These are phyloP conservation scores for Clarias fuscus DNA, from an alignment of 2,797 vertebrate species.

Conservation along the genomic window DNA sequence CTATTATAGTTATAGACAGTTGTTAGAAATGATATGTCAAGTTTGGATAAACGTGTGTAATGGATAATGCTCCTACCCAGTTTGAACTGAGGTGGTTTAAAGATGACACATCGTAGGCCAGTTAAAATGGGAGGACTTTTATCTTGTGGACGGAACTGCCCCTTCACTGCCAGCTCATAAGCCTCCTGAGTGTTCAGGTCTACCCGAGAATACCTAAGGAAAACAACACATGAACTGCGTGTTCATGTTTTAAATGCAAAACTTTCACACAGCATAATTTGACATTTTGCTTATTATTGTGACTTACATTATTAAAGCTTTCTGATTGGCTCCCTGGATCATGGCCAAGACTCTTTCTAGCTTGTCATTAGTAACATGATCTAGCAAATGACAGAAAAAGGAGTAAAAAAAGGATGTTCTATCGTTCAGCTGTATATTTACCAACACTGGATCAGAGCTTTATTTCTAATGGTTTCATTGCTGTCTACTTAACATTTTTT, in stretches of 20 bases:
- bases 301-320: conserved; percentile 85
- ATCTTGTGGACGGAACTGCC: conserved; percentile 81
- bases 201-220: conserved; percentile 81
- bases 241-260: background rate
- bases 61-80: conserved; percentile 74
- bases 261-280: background rate
- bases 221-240: background rate
- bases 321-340: conserved; percentile 91
- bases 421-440: background rate
- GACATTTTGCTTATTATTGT: background rate
- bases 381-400: conserved; percentile 63
- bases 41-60: background rate
- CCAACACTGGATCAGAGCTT: conserved; percentile 3
- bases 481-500: background rate
- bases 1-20: background rate
- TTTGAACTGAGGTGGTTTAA: conserved; percentile 85
- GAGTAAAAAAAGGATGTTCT: background rate
- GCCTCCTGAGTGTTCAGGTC: conserved; percentile 89
- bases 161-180: conserved; percentile 86
- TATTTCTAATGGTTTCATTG: background rate
- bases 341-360: conserved; percentile 85
- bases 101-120: conserved; percentile 79
- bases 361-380: conserved; percentile 87
- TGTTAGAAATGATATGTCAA: background rate
- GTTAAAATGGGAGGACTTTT: conserved; percentile 86